Percentiles rank a stretch among this genome's conserved stretches.
Evolutionary conservation across 1,140 invertebrate species (phyloP).

Genomic region (Drosophila carrolli): DNA sequence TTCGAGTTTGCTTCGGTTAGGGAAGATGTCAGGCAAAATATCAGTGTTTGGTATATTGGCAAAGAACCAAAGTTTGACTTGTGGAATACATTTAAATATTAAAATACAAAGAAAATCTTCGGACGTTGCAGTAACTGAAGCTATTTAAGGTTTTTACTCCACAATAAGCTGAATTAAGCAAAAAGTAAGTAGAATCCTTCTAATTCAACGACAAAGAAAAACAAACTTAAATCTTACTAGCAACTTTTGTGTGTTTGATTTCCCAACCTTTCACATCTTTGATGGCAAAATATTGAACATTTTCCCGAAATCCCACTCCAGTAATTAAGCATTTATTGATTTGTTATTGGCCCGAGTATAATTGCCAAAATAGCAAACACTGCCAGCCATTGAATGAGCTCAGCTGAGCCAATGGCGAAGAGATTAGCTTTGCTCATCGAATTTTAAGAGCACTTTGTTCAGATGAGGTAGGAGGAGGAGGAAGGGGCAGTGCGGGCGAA

Average conservation of each 20-base stretch:
- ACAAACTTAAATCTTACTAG: too few relatives aligned
- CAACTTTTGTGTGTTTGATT: slow-evolving; percentile 1
- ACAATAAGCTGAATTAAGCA: too few relatives aligned
- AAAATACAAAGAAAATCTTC: too few relatives aligned
- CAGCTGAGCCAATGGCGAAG: slow-evolving; percentile 27
- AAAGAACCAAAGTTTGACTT: not conserved
- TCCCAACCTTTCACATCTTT: not conserved
- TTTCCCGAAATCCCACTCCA: slow-evolving; percentile 30
- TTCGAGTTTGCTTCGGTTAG: slow-evolving; percentile 7
- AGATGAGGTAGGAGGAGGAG: slow-evolving; percentile 17
- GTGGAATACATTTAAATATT: too few relatives aligned
- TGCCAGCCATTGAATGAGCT: slow-evolving; percentile 35
- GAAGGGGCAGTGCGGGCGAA: slow-evolving; percentile 10
- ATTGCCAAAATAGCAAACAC: slow-evolving; percentile 60
- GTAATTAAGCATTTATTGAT: slow-evolving; percentile 71
- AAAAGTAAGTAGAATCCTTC: too few relatives aligned
- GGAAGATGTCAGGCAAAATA: not conserved
- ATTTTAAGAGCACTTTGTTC: slow-evolving; percentile 68
- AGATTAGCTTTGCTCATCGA: slow-evolving; percentile 70
- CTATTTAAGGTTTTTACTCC: not conserved
- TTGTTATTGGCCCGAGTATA: slow-evolving; percentile 60
- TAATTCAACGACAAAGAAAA: not conserved
- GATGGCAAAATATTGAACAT: slow-evolving; percentile 5
- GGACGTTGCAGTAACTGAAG: not conserved
- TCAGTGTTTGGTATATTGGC: not conserved